A percentile compares a stretch with the other conserved stretches of the same genome.
Evolutionary conservation across 2,888 invertebrate genomes (phyloP).

Genomic region (Lepidocyrtoides sp.): DNA sequence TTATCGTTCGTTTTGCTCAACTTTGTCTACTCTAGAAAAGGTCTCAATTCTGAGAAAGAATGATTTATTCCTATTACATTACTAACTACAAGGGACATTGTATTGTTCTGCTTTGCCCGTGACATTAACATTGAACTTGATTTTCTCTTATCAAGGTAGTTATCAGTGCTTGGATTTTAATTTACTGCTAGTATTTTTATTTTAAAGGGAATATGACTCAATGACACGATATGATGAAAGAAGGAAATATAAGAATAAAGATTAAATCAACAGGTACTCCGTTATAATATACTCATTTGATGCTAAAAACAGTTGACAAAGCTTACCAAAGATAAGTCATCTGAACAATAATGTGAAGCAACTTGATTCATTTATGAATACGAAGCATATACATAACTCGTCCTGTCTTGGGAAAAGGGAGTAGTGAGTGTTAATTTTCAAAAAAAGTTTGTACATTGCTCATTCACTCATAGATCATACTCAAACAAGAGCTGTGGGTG

Average conservation of each 20-base stretch:
- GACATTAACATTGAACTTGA: conserved; percentile 14
- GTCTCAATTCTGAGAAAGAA: too few species aligned
- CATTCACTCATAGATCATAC: background rate
- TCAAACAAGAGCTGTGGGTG: background rate
- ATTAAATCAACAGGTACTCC: background rate
- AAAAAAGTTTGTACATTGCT: too few species aligned
- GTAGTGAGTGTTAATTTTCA: too few species aligned
- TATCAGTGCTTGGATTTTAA: too few species aligned
- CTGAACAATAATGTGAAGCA: background rate
- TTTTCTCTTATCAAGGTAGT: background rate
- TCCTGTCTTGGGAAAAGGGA: too few species aligned
- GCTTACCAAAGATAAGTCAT: too few species aligned
- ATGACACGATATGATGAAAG: background rate
- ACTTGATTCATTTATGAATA: background rate
- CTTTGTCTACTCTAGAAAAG: background rate
- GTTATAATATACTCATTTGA: background rate
- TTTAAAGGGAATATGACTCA: too few species aligned
- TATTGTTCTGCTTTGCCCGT: background rate
- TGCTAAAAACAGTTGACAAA: too few species aligned
- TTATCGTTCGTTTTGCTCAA: background rate
- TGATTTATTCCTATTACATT: too few species aligned
- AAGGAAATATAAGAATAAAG: background rate
- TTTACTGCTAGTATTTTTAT: too few species aligned
- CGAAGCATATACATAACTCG: background rate
- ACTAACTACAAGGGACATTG: background rate